Evolutionary conservation across 2,797 vertebrate genomes (phyloP).

Genomic region (Siniperca obscura): DNA sequence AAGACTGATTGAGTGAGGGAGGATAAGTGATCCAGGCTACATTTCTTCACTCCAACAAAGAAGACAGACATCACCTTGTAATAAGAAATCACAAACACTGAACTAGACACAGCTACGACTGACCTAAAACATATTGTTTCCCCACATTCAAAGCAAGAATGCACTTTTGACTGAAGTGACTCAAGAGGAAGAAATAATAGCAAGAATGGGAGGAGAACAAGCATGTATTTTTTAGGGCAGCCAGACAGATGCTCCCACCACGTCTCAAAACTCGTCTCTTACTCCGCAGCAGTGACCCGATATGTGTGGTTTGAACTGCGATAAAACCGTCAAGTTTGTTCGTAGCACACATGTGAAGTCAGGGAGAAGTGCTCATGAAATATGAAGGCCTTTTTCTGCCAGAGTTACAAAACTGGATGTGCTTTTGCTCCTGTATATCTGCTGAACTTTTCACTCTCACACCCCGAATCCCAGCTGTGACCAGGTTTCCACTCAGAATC

Average conservation of each 20-base stretch:
- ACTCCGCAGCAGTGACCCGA: constrained; percentile 66
- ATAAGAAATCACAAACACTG: not conserved
- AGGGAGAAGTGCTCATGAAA: constrained; percentile 83
- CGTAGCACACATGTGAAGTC: constrained; percentile 65
- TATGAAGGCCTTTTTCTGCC: constrained; percentile 75
- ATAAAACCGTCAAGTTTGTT: constrained; percentile 76
- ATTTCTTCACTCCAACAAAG: constrained; percentile 4
- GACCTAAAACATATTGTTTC: not conserved
- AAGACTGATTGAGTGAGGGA: not conserved
- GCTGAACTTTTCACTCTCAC: constrained; percentile 83
- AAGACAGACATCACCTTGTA: constrained; percentile 11
- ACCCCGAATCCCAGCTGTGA: constrained; percentile 69
- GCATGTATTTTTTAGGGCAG: constrained; percentile 9
- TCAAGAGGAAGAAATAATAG: constrained; percentile 3
- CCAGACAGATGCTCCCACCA: constrained; percentile 47
- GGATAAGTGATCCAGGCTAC: not conserved
- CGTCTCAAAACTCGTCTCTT: constrained; percentile 44
- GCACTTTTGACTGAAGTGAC: not conserved
- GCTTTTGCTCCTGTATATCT: constrained; percentile 60
- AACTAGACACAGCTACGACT: not conserved
- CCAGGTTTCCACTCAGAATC: constrained; percentile 71
- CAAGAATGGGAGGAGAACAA: not conserved
- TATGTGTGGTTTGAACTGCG: constrained; percentile 68
- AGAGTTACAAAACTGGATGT: constrained; percentile 54
- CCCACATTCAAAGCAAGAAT: not conserved